These are phyloP conservation scores for Macropis europaea DNA, from an alignment of 2,888 invertebrate species.

Conservation along the genomic window DNA sequence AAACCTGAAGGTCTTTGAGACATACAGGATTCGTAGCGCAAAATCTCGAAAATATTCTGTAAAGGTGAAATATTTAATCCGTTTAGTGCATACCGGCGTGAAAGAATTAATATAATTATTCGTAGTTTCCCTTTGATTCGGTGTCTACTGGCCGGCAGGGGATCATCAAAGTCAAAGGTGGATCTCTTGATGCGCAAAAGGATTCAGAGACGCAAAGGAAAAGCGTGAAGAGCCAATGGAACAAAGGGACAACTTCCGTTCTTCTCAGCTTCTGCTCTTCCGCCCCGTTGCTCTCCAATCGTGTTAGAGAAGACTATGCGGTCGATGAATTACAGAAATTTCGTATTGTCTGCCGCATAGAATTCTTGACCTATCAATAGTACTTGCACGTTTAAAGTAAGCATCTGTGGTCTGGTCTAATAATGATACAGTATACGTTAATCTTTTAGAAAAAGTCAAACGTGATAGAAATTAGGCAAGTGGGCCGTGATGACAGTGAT, in stretches of 20 bases:
- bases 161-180: conserved; percentile 52
- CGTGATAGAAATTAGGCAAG: too few species aligned
- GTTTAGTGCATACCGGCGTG: not conserved
- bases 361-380: too few species aligned
- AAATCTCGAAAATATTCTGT: not conserved
- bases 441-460: too few species aligned
- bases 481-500: too few species aligned
- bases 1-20: too few species aligned
- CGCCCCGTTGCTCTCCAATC: not conserved
- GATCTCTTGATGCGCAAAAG: conserved; percentile 46
- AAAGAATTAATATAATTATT: conserved; percentile 54
- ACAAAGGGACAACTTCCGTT: conserved; percentile 21
- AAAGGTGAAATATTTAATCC: conserved; percentile 10
- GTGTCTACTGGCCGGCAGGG: conserved; percentile 5
- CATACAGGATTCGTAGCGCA: not conserved
- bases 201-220: conserved; percentile 19
- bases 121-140: conserved; percentile 45
- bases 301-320: not conserved
- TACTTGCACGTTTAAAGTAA: too few species aligned
- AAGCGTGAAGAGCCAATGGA: conserved; percentile 17
- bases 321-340: not conserved
- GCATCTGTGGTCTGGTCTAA: too few species aligned
- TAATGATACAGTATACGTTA: too few species aligned
- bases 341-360: too few species aligned
- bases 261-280: conserved; percentile 7